A percentile compares a stretch with the other conserved stretches of the same genome.
These are phyloP conservation scores for Cylas formicarius DNA, from an alignment of 1,140 invertebrate species.

Conservation along the genomic window DNA sequence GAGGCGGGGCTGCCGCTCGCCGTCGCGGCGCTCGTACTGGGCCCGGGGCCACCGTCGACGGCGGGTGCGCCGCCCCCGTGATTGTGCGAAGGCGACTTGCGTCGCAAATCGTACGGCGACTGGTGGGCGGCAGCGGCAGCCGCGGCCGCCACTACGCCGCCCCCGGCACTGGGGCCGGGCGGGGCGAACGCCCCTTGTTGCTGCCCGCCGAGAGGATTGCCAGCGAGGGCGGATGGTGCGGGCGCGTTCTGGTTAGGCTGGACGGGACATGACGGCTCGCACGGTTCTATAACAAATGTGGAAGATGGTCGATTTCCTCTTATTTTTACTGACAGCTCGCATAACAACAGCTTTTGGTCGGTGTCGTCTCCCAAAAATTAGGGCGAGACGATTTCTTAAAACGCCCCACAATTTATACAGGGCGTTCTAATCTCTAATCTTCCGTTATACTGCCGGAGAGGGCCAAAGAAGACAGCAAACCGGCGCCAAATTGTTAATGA, in stretches of 20 bases:
- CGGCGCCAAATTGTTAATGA: too few species aligned
- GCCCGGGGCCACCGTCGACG: slow-evolving; percentile 26
- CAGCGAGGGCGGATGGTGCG: slow-evolving; percentile 41
- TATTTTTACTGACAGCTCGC: too few species aligned
- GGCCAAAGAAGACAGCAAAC: too few species aligned
- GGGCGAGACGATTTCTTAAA: too few species aligned
- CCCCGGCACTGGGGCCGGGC: slow-evolving; percentile 23
- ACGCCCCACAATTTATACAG: too few species aligned
- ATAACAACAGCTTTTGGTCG: too few species aligned
- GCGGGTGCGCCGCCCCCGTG: slow-evolving; percentile 38
- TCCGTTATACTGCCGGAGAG: too few species aligned
- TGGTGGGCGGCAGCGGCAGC: slow-evolving; percentile 58
- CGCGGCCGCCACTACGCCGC: slow-evolving; percentile 41
- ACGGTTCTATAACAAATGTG: too few species aligned
- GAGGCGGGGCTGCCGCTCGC: slow-evolving; percentile 39
- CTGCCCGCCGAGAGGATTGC: slow-evolving; percentile 37
- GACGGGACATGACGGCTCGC: slow-evolving; percentile 62
- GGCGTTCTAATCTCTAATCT: too few species aligned
- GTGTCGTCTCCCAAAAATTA: too few species aligned
- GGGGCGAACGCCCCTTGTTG: slow-evolving; percentile 9
- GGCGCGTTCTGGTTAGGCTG: slow-evolving; percentile 57
- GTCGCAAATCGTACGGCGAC: slow-evolving; percentile 75
- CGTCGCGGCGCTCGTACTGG: slow-evolving; percentile 38
- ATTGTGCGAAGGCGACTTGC: slow-evolving; percentile 67
- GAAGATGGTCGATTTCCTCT: too few species aligned